Base-by-base conservation (phyloP, 2,888 invertebrate species). In the Encarsia formosa region DNA sequence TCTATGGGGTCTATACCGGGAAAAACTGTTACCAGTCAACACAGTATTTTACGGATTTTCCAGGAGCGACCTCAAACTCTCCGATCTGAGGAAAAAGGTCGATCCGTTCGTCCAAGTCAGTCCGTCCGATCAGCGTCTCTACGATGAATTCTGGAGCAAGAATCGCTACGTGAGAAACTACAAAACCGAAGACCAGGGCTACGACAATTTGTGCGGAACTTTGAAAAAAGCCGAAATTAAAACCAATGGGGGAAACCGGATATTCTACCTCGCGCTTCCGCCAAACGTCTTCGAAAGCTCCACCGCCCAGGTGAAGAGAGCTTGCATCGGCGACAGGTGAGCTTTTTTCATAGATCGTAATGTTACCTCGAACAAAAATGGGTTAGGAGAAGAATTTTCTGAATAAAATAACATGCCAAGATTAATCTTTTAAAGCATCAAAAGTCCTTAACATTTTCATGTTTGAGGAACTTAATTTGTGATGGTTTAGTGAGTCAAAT, bases 251-350 rank as follows among this genome's bases (percentile, higher is more conserved):
- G 51, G 35, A 13, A 41, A 51, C 20, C 22, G 54, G 16, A 37
- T 55, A 3, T 55, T 55, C 37, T 51, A 51, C 26, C 9, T 55
- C 35, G 47, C 54, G 1, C 19, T 55, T 26, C 54, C 54, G 9
- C 54, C 54, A 0, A 18, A 23, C 1, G 31, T 39, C 11, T 55
- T 55, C 13, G 4, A 41, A 5, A 40, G 8, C 1, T n/a, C 51
- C 5, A 41, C 51, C 3, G 6, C 43, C 1, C 46, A 50, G 18
- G 47, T 54, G 13, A 50, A 49, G 19, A 23, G 50, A 2, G 38
- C 39, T 16, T 38, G 26, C n/a, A 47, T 54, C 47, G 37, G n/a
- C n/a, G n/a, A n/a, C n/a, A n/a, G n/a, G n/a, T n/a, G n/a, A n/a
- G n/a, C n/a, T n/a, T n/a, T n/a, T n/a, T n/a, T n/a, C n/a, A n/a